Evolutionary conservation across 2,888 invertebrate species (phyloP), one percentile per base, ranked within the genome.

Genomic region (Zaprionus obscuricornis): DNA sequence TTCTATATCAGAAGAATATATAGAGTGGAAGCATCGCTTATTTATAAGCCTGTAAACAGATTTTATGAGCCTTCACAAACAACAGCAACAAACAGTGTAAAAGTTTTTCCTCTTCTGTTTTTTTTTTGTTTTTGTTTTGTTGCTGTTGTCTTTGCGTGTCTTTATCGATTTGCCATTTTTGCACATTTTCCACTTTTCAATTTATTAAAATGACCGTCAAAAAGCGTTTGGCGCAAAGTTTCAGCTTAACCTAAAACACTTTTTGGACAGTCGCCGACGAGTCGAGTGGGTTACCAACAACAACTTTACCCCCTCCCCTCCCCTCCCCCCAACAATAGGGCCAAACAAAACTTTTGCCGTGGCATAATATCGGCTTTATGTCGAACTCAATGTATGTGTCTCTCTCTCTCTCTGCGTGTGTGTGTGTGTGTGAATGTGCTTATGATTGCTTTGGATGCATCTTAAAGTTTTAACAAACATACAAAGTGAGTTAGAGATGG

Each of bases 11-110:
- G 31, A 10, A 27, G n/a, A 27, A 27, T 27, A 10, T 27, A n/a
- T 24, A 20, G 11, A 11, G 8, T 10, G 8, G 5, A n/a, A 34
- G 26, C 69, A 70, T 83, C 50, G 67, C 60, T 78, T 78, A 83
- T 85, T 78, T 78, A 78, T 78, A 85, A 78, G 85, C 75, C 78
- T 63, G 83, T 71, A 85, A 78, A 85, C 84, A 85, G 84, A 78
- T 78, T 78, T 78, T 85, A 78, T 83, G 85, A 83, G 83, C 85
- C 83, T 47, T 58, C 52, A 62, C 60, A 85, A 67, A 64, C 62
- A 82, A 51, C 36, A 20, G 14, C 26, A 52, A 45, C 34, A 11
- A 42, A 37, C 29, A 6, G 24, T 27, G 17, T n/a, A 39, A 42
- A 49, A 57, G 51, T 60, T 62, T 42, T n/a, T n/a, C n/a, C 43